Base-by-base conservation (phyloP, 2,888 invertebrate species). In the Trissonchulus latispiculum region DNA sequence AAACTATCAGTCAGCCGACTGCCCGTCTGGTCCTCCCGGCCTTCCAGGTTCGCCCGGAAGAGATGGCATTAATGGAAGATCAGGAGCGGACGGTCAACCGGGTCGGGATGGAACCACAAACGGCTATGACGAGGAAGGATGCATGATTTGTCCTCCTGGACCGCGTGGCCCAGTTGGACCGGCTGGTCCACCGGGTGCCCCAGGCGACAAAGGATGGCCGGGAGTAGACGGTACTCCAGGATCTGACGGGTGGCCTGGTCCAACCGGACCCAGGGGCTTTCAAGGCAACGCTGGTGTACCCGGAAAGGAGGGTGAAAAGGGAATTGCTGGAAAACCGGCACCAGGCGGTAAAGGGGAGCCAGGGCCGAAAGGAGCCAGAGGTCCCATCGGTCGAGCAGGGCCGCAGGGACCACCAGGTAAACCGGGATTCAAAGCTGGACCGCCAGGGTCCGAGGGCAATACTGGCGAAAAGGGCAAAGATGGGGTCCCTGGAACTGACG, bases 351-450 rank as follows among this genome's bases (percentile, higher is more conserved):
- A 68, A 33, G 69, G 69, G 2, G 69, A 68, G 33, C 69, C 69
- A 8, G 69, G 69, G 15, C 69, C 69, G 31, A 36, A 33, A 28
- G 69, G 69, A 3, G 69, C 69, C 36, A 33, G 36, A n/a, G 69
- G 69, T 35, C 69, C 69, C 8, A 68, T 68, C 35, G 69, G 69
- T 23, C 69, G 69, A 8, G 28, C 69, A 2, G 69, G 69, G n/a
- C 69, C 69, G n/a, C 69, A 68, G 36, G 69, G 69, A 36, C 69
- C 69, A 23, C 69, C 69, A 23, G 69, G 69, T n/a, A 68, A 68
- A 33, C 69, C 69, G 2, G 69, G 69, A 33, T 68, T 35, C 35
- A 68, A 68, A 33, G 69, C 69, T 23, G 69, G 69, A n/a, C 69
- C 69, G 3, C 32, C 69, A 36, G 69, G 69, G 33, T 36, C 69